phyloP scores from a whole-genome alignment of 2,888 invertebrate species.

The Troides oblongomaculatus region DNA sequence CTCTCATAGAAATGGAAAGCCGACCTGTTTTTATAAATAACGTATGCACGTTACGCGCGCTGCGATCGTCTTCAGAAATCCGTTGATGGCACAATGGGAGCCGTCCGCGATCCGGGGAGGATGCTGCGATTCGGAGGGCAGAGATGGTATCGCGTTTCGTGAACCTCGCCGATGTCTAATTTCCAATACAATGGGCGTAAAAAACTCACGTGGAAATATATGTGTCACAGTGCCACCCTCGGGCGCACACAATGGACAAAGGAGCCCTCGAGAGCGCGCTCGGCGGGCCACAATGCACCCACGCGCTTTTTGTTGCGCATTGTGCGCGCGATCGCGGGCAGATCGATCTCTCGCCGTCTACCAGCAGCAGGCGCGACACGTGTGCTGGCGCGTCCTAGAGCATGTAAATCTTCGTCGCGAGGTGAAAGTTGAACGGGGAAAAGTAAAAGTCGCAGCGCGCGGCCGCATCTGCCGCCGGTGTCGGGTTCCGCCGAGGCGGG shows the following conservation, averaged over 20 bases:
- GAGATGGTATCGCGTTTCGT: slow-evolving; percentile 75
- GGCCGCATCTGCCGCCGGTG: slow-evolving; percentile 61
- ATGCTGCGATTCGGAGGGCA: slow-evolving; percentile 53
- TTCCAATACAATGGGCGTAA: slow-evolving; percentile 76
- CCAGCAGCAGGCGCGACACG: slow-evolving; percentile 38
- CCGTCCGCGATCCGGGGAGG: slow-evolving; percentile 49
- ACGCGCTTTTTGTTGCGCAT: slow-evolving; percentile 55
- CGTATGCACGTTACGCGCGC: slow-evolving; percentile 42
- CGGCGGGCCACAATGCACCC: slow-evolving; percentile 66
- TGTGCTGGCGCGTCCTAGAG: slow-evolving; percentile 45
- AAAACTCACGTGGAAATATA: slow-evolving; percentile 75
- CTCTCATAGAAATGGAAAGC: slow-evolving; percentile 70
- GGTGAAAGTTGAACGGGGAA: slow-evolving; percentile 75
- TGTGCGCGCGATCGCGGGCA: slow-evolving; percentile 58
- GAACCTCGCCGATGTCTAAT: slow-evolving; percentile 75
- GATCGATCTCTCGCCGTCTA: slow-evolving; percentile 55
- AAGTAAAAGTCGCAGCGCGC: slow-evolving; percentile 71
- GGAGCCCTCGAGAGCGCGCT: slow-evolving; percentile 55
- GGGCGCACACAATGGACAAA: slow-evolving; percentile 73
- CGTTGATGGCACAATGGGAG: slow-evolving; percentile 53
- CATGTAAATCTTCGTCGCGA: slow-evolving; percentile 71
- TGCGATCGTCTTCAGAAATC: slow-evolving; percentile 41
- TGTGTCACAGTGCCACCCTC: slow-evolving; percentile 79
- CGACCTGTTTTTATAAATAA: slow-evolving; percentile 70
- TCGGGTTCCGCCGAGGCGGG: slow-evolving; percentile 54